A percentile compares a stretch with the other conserved stretches of the same genome.
Evolutionary conservation across 2,113 vertebrate species (phyloP).

Genomic region (Antechinus stuartii): DNA sequence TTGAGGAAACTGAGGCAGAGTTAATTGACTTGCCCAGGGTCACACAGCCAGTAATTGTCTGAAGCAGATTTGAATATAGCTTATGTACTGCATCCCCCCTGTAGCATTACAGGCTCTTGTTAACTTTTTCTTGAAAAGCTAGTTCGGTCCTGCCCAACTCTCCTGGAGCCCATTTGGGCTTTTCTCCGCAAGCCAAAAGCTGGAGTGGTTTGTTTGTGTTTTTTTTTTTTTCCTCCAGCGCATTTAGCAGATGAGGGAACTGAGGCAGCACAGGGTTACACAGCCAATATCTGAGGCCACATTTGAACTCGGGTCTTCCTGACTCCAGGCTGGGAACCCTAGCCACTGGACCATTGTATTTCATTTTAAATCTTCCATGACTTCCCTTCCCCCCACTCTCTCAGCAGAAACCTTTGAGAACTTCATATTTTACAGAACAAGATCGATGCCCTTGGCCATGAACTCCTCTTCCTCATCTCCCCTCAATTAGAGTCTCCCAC

Average conservation of each 20-base stretch:
- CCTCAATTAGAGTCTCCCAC: neutral
- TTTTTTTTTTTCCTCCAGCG: neutral
- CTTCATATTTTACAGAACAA: neutral
- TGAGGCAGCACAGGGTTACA: neutral
- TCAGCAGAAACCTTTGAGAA: neutral
- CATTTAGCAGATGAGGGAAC: neutral
- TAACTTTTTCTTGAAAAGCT: neutral
- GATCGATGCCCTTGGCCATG: neutral
- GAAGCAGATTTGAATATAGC: no score
- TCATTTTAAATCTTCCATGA: neutral
- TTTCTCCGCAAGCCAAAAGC: neutral
- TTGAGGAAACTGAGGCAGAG: neutral
- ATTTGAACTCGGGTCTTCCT: neutral
- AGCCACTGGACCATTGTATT: neutral
- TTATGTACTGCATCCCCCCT: neutral
- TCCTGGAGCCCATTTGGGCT: neutral
- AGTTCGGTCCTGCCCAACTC: neutral
- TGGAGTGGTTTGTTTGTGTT: neutral
- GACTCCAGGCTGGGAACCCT: neutral
- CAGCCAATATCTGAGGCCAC: neutral
- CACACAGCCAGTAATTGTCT: neutral
- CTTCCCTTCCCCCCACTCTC: neutral
- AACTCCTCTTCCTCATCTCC: neutral
- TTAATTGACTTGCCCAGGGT: neutral
- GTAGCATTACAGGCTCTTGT: neutral